phyloP scores from a whole-genome alignment of 2,888 invertebrate genomes.

The Drosophila dives region DNA sequence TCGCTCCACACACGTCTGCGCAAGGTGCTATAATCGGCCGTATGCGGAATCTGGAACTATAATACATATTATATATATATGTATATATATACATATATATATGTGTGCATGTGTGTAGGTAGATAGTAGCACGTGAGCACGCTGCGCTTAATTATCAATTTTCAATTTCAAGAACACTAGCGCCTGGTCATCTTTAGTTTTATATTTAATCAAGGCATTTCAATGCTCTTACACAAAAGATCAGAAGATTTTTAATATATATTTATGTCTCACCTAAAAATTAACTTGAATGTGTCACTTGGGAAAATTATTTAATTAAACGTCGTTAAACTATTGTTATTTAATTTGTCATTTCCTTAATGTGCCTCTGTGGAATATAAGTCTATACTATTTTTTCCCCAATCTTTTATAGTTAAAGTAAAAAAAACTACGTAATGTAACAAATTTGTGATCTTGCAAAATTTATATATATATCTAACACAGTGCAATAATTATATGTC shows the following conservation, averaged over 20 bases:
- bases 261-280: not conserved
- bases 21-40: conserved; percentile 53
- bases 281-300: not conserved
- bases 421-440: not conserved
- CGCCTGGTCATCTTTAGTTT: not conserved
- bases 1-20: conserved; percentile 55
- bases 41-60: conserved; percentile 50
- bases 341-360: not conserved
- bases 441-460: not conserved
- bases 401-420: not conserved
- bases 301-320: not conserved
- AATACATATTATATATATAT: not conserved
- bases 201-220: not conserved
- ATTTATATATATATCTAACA: not conserved
- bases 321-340: not conserved
- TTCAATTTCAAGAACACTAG: conserved; percentile 71
- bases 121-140: conserved; percentile 61
- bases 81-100: not conserved
- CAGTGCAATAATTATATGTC: not conserved
- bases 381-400: not conserved
- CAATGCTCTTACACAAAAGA: not conserved
- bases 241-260: not conserved
- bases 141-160: conserved; percentile 63
- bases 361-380: not conserved
- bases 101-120: not conserved